Evolutionary conservation across 2,113 vertebrate genomes (phyloP).

Genomic region (Columba janthina): DNA sequence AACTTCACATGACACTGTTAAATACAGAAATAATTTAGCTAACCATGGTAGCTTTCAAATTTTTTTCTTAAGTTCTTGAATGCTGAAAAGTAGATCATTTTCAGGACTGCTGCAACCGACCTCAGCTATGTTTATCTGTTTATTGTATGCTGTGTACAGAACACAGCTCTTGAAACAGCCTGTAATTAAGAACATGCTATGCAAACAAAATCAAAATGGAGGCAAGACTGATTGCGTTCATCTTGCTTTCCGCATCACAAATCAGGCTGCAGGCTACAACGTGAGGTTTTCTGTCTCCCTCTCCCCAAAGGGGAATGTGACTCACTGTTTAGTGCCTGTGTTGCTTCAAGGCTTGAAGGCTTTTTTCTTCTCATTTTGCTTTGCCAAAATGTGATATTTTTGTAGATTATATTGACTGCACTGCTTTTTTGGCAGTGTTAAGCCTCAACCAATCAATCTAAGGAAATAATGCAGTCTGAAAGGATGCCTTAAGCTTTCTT

Average conservation of each 20-base stretch:
- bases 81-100: slow-evolving; percentile 21
- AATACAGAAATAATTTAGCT: neutral
- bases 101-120: neutral
- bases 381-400: neutral
- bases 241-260: slow-evolving; percentile 47
- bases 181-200: slow-evolving; percentile 72
- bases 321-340: neutral
- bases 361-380: neutral
- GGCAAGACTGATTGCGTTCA: slow-evolving; percentile 49
- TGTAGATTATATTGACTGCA: neutral
- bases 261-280: slow-evolving; percentile 22
- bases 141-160: slow-evolving; percentile 47
- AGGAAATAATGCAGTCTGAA: neutral
- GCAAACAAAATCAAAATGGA: slow-evolving; percentile 58
- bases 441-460: neutral
- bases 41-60: neutral
- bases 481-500: neutral
- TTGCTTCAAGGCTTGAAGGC: neutral
- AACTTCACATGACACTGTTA: neutral
- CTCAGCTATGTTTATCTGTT: slow-evolving; percentile 65
- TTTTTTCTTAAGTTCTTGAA: neutral
- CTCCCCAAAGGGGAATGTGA: slow-evolving; percentile 15
- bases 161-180: slow-evolving; percentile 62
- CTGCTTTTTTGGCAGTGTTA: neutral
- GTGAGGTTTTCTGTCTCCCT: neutral